Evolutionary conservation across 2,888 invertebrate genomes (phyloP).

Genomic region (Cheilosia scutellata): DNA sequence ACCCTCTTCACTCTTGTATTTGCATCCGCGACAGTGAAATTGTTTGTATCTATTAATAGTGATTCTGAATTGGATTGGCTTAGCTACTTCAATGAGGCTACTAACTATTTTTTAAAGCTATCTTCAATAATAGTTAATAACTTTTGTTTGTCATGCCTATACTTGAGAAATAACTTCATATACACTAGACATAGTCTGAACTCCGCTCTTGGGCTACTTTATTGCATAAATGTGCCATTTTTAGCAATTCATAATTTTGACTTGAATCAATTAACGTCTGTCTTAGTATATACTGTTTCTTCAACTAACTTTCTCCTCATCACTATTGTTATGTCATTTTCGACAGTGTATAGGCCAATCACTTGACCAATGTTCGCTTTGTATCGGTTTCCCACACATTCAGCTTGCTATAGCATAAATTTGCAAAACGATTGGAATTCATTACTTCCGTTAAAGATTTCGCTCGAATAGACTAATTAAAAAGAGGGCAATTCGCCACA

Average conservation of each 20-base stretch:
- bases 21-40: no score
- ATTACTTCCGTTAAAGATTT: conserved; percentile 35
- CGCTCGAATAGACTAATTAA: conserved; percentile 1
- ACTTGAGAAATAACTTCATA: no score
- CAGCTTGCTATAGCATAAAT: conserved; percentile 45
- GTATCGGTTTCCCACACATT: conserved; percentile 26
- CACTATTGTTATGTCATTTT: conserved; percentile 34
- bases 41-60: no score
- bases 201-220: background rate
- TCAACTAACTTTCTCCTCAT: conserved; percentile 35
- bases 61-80: no score
- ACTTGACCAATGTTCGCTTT: conserved; percentile 2
- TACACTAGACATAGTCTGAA: no score
- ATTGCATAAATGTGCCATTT: conserved; percentile 3
- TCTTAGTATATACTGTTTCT: background rate
- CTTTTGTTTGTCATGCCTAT: no score
- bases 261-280: conserved; percentile 27
- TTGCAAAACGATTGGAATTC: conserved; percentile 29
- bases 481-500: conserved; percentile 11
- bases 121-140: no score
- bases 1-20: no score
- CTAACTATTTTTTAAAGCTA: no score
- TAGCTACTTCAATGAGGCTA: no score
- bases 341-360: conserved; percentile 12
- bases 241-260: conserved; percentile 15